phyloP scores from a whole-genome alignment of 2,888 invertebrate genomes.

The Amorpha juglandis region DNA sequence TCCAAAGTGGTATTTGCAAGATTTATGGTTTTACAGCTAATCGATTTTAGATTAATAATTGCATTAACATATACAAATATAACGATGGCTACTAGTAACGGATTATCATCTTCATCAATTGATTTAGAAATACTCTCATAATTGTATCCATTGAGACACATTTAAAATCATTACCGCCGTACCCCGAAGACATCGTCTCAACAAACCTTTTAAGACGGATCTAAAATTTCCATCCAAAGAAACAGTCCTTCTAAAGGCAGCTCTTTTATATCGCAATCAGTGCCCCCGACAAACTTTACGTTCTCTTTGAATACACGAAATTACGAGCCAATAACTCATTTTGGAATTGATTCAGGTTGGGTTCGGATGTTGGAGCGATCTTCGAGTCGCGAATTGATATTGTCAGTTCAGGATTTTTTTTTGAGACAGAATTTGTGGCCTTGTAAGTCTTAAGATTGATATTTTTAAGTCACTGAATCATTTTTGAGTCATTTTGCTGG shows the following conservation, averaged over 20 bases:
- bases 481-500: too few relatives aligned
- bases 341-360: constrained; percentile 58
- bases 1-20: too few relatives aligned
- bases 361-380: constrained; percentile 8
- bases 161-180: not conserved
- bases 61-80: too few relatives aligned
- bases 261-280: constrained; percentile 69
- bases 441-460: not conserved
- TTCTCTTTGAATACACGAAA: constrained; percentile 66
- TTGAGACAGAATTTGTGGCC: not conserved
- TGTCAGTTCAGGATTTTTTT: constrained; percentile 16
- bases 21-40: too few relatives aligned
- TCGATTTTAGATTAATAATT: too few relatives aligned
- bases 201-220: constrained; percentile 12
- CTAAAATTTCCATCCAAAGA: constrained; percentile 30
- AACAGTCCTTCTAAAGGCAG: constrained; percentile 53
- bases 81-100: too few relatives aligned
- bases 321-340: constrained; percentile 66
- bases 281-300: constrained; percentile 63
- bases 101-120: not conserved
- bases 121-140: not conserved
- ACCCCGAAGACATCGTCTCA: not conserved
- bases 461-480: too few relatives aligned
- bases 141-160: not conserved
- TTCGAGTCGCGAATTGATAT: constrained; percentile 13